These are phyloP conservation scores for Drosophila mayaguana DNA, from an alignment of 2,888 invertebrate genomes.

Conservation along the genomic window DNA sequence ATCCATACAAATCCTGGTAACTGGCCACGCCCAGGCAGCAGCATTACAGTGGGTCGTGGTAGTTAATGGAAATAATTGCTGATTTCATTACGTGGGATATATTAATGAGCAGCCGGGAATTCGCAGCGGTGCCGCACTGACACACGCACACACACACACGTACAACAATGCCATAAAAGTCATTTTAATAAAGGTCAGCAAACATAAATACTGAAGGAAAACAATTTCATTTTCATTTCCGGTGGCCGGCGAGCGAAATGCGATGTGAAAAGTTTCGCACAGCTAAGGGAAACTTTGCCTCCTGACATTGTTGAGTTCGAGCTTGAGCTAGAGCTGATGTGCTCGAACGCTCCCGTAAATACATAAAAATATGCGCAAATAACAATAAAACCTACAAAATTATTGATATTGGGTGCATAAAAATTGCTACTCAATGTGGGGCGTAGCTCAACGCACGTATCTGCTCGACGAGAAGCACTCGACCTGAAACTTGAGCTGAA, in stretches of 20 bases:
- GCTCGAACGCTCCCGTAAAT: constrained; percentile 41
- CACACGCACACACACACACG: not conserved
- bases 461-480: not conserved
- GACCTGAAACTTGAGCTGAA: constrained; percentile 31
- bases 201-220: constrained; percentile 53
- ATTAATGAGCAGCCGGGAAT: constrained; percentile 38
- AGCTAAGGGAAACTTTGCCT: constrained; percentile 16
- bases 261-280: constrained; percentile 43
- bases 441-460: constrained; percentile 39
- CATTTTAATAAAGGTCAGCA: constrained; percentile 62
- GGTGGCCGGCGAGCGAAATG: constrained; percentile 9
- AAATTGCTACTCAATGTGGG: constrained; percentile 69
- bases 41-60: not conserved
- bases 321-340: constrained; percentile 18
- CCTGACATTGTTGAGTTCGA: constrained; percentile 2
- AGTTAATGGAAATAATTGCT: constrained; percentile 38
- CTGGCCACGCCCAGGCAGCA: constrained; percentile 10
- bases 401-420: constrained; percentile 75
- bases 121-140: constrained; percentile 2
- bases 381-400: constrained; percentile 78
- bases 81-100: constrained; percentile 41
- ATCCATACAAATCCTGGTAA: not conserved
- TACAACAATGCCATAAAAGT: constrained; percentile 35
- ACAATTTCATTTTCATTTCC: constrained; percentile 64
- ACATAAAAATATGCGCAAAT: constrained; percentile 79